Evolutionary conservation across 2,888 invertebrate species (phyloP).

Genomic region (Drosophila kanekoi): DNA sequence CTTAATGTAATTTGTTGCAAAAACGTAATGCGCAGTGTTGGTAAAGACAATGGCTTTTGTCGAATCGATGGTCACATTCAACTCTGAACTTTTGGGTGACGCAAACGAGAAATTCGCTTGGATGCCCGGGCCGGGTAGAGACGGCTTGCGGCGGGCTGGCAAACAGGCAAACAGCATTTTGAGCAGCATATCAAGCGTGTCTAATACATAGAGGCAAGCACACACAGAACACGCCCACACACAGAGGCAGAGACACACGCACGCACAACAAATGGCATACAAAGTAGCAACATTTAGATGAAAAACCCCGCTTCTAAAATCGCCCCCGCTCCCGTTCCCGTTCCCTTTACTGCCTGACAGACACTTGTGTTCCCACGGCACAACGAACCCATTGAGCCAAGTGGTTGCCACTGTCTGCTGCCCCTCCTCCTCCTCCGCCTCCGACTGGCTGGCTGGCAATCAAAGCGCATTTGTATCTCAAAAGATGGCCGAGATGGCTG

Average conservation of each 20-base stretch:
- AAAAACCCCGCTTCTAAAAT: conserved; percentile 5
- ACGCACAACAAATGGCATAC: conserved; percentile 66
- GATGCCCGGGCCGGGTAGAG: conserved; percentile 10
- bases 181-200: conserved; percentile 65
- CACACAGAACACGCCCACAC: conserved; percentile 18
- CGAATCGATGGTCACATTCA: conserved; percentile 70
- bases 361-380: conserved; percentile 56
- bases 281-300: conserved; percentile 51
- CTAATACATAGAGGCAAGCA: conserved; percentile 45
- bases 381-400: conserved; percentile 71
- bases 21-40: conserved; percentile 20
- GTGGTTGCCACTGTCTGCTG: conserved; percentile 30
- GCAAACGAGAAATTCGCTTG: conserved; percentile 40
- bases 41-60: conserved; percentile 34
- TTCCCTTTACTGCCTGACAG: not conserved
- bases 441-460: conserved; percentile 52
- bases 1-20: not conserved
- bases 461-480: conserved; percentile 66
- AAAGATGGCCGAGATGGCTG: conserved; percentile 17
- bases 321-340: not conserved
- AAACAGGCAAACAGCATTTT: conserved; percentile 36
- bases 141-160: not conserved
- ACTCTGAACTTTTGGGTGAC: conserved; percentile 75
- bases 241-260: conserved; percentile 29
- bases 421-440: not conserved